Evolutionary conservation across 2,888 invertebrate genomes (phyloP).

Genomic region (Gasteruption jaculator): DNA sequence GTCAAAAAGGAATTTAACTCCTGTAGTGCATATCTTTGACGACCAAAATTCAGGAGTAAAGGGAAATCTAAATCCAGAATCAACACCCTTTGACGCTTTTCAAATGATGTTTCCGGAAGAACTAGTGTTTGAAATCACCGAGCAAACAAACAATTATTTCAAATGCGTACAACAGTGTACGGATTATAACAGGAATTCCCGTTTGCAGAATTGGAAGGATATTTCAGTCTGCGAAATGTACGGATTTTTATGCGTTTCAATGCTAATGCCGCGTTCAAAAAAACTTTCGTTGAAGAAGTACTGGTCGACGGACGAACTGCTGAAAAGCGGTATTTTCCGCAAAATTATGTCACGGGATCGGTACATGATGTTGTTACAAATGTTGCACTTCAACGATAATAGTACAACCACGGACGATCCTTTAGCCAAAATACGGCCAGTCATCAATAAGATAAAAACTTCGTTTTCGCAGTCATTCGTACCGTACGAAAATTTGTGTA

Average conservation of each 20-base stretch:
- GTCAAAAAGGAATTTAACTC: constrained; percentile 14
- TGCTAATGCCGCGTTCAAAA: constrained; percentile 16
- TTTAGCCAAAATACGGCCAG: constrained; percentile 11
- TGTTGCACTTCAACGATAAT: constrained; percentile 15
- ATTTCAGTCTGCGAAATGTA: constrained; percentile 14
- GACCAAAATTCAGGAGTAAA: constrained; percentile 14
- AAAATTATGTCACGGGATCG: constrained; percentile 14
- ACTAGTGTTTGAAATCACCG: constrained; percentile 15
- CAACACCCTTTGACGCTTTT: constrained; percentile 12
- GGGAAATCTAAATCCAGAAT: constrained; percentile 10
- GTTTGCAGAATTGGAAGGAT: constrained; percentile 13
- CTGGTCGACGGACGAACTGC: constrained; percentile 14
- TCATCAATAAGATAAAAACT: constrained; percentile 6
- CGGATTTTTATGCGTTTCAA: constrained; percentile 13
- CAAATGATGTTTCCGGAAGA: constrained; percentile 13
- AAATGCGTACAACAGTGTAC: constrained; percentile 17
- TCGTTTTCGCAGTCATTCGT: constrained; percentile 14
- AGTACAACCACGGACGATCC: constrained; percentile 12
- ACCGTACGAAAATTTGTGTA: constrained; percentile 13
- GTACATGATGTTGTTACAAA: constrained; percentile 14
- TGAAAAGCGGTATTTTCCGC: constrained; percentile 15
- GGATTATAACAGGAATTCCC: constrained; percentile 13
- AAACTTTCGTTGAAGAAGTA: constrained; percentile 14
- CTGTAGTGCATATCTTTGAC: constrained; percentile 13
- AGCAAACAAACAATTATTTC: constrained; percentile 17